phyloP scores from a whole-genome alignment of 2,888 invertebrate species.

The Oscheius sp. region DNA sequence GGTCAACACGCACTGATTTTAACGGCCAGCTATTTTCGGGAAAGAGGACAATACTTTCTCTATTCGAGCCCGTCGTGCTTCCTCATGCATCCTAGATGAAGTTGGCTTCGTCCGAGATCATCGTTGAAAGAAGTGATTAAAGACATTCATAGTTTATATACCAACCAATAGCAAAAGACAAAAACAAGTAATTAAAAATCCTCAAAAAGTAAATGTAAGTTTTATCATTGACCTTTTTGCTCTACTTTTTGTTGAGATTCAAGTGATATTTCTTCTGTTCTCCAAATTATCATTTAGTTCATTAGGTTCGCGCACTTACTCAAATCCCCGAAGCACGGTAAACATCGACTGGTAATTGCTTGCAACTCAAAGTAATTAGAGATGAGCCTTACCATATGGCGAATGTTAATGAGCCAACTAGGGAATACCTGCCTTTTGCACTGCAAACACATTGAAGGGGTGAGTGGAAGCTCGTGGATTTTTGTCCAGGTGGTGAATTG shows the following conservation, averaged over 20 bases:
- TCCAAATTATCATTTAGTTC: too few relatives aligned
- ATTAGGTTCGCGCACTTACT: too few relatives aligned
- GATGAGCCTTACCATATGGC: conserved; percentile 29
- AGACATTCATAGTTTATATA: neutral
- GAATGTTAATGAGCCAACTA: too few relatives aligned
- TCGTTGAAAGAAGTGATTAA: neutral
- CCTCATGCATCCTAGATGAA: conserved; percentile 14
- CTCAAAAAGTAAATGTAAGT: neutral
- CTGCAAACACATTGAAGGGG: too few relatives aligned
- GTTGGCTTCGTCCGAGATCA: neutral
- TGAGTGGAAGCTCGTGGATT: too few relatives aligned
- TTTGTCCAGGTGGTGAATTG: too few relatives aligned
- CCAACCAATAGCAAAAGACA: neutral
- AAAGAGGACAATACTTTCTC: neutral
- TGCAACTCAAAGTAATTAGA: conserved; percentile 20
- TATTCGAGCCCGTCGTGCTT: too few relatives aligned
- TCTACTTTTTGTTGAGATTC: neutral
- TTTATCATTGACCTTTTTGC: neutral
- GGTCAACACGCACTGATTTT: neutral
- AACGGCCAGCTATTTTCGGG: conserved; percentile 20
- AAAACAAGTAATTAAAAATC: neutral
- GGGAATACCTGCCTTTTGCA: too few relatives aligned
- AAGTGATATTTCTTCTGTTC: neutral
- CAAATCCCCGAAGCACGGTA: too few relatives aligned
- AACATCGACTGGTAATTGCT: conserved; percentile 25